phyloP scores from a whole-genome alignment of 1,140 invertebrate species.

The Danaus plexippus region DNA sequence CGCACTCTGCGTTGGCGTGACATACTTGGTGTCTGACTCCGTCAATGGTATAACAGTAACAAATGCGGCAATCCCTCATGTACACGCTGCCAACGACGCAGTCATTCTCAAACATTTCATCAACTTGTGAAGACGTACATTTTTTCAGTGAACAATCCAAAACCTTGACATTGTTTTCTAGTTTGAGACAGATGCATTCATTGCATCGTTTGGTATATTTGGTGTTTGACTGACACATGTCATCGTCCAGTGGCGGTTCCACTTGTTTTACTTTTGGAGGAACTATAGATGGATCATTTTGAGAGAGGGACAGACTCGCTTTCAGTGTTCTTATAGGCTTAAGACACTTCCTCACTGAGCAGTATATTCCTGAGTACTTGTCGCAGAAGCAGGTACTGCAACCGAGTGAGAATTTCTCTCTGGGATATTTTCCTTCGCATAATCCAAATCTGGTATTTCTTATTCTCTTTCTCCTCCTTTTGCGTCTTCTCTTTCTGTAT shows the following conservation, averaged over 20 bases:
- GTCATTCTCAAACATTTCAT: slow-evolving; percentile 15
- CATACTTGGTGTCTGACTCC: slow-evolving; percentile 31
- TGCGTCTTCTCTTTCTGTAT: too few relatives aligned
- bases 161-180: slow-evolving; percentile 23
- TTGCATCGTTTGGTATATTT: slow-evolving; percentile 39
- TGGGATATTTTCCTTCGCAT: background rate
- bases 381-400: too few relatives aligned
- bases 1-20: slow-evolving; percentile 24
- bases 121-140: slow-evolving; percentile 4
- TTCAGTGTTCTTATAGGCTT: too few relatives aligned
- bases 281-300: background rate
- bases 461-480: too few relatives aligned
- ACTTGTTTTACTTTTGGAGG: slow-evolving; percentile 7
- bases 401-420: background rate
- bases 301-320: too few relatives aligned
- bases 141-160: slow-evolving; percentile 28
- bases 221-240: slow-evolving; percentile 32
- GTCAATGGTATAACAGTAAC: slow-evolving; percentile 27
- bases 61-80: slow-evolving; percentile 37
- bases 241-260: slow-evolving; percentile 21
- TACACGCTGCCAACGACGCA: slow-evolving; percentile 37
- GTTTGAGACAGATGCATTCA: slow-evolving; percentile 34
- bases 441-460: background rate
- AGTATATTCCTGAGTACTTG: too few relatives aligned
- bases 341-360: too few relatives aligned